Base-by-base conservation (phyloP, 2,888 invertebrate genomes). In the Geotrupes spiniger region DNA sequence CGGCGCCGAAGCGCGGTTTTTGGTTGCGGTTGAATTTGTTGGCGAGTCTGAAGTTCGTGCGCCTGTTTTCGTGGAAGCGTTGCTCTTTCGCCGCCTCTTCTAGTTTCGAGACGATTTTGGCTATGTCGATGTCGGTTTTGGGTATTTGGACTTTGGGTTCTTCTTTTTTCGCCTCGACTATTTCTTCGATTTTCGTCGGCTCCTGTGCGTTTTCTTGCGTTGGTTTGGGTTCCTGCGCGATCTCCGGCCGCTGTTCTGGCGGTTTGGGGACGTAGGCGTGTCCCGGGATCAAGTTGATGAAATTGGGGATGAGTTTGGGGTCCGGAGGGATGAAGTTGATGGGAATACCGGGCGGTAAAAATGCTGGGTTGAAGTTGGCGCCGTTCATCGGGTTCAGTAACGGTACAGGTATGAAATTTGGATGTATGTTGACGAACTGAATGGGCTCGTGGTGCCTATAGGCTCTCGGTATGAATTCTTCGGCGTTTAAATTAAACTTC, bases 401-500 rank as follows among this genome's bases (percentile, higher is more conserved):
- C 2, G 70, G 70, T 9, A 72, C 57, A 14, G 68, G 68, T 44
- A 71, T 62, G 56, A 68, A 69, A 52, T 65, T 69, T 2, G 66
- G 65, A 25, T 49, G 52, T 36, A 69, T 57, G 55, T 69, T 68
- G 36, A 68, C 58, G 49, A 62, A 65, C 25, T 66, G 65, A 3
- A 67, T 46, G n/a, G n/a, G n/a, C n/a, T n/a, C n/a, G 31, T 58
- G 58, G 2, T 52, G 52, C 29, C 66, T 62, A 42, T 68, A 68
- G n/a, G 64, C 61, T 45, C 71, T 62, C 2, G 73, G 74, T n/a
- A 74, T 56, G 55, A 74, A 74, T 58, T 73, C 73, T 64, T 74
- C 68, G 2, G 74, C 74, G 51, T 74, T 73, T 36, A 72, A 56
- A 36, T 51, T 51, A 15, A 51, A 51, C 36, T 36, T 36, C 5